Conservation (phyloP, 2,113 vertebrate genomes). For the Glaucomys volans region DNA sequence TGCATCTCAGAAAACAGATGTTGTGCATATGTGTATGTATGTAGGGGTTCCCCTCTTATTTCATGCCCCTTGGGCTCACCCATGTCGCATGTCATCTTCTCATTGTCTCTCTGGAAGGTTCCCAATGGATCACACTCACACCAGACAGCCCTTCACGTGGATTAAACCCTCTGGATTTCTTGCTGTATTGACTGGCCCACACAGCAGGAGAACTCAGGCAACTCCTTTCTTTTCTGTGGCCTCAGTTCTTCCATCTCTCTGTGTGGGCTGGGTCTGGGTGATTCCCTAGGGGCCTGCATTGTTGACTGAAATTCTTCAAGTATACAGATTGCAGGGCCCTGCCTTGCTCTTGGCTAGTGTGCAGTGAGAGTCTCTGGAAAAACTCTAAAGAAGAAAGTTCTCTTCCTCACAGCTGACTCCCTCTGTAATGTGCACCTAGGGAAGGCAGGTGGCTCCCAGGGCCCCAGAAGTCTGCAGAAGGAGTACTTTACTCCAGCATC, state of each 20-base stretch:
- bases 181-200: not conserved
- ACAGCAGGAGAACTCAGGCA: not conserved
- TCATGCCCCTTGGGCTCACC: not conserved
- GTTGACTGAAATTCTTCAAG: not conserved
- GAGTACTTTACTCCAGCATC: constrained; percentile 51
- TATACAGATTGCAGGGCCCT: not conserved
- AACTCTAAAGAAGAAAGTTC: not conserved
- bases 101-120: not conserved
- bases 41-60: not conserved
- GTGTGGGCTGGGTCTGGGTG: not conserved
- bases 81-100: not conserved
- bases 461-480: not conserved
- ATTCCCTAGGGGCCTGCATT: not conserved
- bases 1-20: not conserved
- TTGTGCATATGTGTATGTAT: not conserved
- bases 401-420: not conserved
- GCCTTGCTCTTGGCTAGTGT: not conserved
- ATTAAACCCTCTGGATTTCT: not conserved
- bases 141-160: not conserved
- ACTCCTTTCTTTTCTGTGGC: not conserved
- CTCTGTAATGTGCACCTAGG: not conserved
- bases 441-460: not conserved
- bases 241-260: constrained; percentile 32
- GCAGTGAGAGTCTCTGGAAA: not conserved
- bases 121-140: not conserved